Conservation (phyloP, 2,888 invertebrate species). For the Polymixis lichenea region DNA sequence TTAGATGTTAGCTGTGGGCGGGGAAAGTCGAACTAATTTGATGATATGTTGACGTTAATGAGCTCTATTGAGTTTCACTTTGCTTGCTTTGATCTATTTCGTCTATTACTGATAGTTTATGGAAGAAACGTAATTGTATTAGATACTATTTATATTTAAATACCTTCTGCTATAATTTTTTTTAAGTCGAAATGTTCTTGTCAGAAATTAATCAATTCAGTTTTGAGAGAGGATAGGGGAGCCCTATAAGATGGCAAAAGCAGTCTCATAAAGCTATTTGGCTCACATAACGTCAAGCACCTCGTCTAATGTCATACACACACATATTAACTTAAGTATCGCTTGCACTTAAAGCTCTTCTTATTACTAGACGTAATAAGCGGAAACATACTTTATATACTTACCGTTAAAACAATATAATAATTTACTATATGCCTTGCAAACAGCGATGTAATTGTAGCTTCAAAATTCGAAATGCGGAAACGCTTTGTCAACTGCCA, state of each 20-base stretch:
- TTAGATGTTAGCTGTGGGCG: conserved; percentile 47
- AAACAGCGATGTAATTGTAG: neutral
- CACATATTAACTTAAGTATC: conserved; percentile 21
- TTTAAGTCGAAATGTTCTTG: too few relatives aligned
- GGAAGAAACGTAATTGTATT: neutral
- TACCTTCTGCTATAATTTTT: neutral
- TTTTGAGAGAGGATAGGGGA: neutral
- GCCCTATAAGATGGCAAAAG: neutral
- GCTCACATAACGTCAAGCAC: neutral
- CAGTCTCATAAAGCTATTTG: conserved; percentile 25
- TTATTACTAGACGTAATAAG: conserved; percentile 15
- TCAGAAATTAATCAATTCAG: neutral
- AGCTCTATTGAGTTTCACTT: conserved; percentile 20
- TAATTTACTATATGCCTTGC: neutral
- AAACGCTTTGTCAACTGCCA: conserved; percentile 15
- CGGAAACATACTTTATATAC: conserved; percentile 15
- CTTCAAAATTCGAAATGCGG: neutral
- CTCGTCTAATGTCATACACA: conserved; percentile 1
- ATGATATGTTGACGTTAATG: conserved; percentile 57
- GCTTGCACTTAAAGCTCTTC: conserved; percentile 15
- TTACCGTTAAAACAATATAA: conserved; percentile 10
- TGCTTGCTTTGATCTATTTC: conserved; percentile 28
- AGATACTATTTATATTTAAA: neutral
- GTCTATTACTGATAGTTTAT: neutral
- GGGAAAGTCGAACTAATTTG: conserved; percentile 54